Conservation (phyloP, 2,797 vertebrate species). For the Helarctos malayanus region DNA sequence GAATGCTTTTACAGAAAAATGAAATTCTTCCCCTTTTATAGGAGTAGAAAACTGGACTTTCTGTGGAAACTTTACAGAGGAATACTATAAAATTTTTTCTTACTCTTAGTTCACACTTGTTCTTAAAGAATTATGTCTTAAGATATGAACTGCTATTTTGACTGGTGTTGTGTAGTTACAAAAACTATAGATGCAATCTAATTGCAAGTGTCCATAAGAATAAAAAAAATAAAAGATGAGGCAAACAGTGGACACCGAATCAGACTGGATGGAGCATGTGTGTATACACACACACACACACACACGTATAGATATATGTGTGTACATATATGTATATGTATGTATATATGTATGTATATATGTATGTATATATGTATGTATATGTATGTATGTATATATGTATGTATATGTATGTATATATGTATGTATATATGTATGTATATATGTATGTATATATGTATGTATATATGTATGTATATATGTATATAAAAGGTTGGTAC, state of each 20-base stretch:
- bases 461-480: rapidly evolving
- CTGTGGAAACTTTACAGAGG: background rate
- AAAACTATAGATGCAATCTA: background rate
- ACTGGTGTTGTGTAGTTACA: background rate
- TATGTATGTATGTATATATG: no score
- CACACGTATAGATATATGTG: no score
- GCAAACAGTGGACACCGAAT: background rate
- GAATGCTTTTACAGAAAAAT: background rate
- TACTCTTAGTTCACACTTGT: background rate
- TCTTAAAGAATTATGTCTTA: background rate
- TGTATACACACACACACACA: no score
- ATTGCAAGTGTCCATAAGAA: background rate
- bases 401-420: no score
- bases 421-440: no score
- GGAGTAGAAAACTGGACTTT: background rate
- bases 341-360: no score
- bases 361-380: no score
- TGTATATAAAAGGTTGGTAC: background rate
- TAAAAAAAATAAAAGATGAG: background rate
- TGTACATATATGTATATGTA: no score
- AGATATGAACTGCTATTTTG: constrained; percentile 26
- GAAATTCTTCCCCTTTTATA: background rate
- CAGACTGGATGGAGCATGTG: background rate
- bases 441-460: rapidly evolving
- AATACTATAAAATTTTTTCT: background rate